A percentile compares a stretch with the other conserved stretches of the same genome.
phyloP scores from a whole-genome alignment of 1,140 invertebrate genomes.

The Sogatella furcifera region DNA sequence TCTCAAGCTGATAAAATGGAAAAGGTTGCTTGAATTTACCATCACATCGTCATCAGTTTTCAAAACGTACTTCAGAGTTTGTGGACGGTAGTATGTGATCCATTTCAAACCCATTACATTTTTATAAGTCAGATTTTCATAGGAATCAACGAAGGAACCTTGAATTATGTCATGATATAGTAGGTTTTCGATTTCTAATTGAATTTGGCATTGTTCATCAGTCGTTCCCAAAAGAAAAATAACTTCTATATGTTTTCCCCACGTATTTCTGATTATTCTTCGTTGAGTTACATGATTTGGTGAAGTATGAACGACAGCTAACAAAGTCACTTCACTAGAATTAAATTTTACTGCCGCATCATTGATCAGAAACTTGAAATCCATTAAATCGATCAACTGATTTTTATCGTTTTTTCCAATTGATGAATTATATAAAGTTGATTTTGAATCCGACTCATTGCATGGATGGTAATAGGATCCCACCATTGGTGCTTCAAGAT shows the following conservation, averaged over 20 bases:
- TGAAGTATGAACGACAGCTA: conserved; percentile 57
- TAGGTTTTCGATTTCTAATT: conserved; percentile 47
- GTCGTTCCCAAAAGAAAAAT: conserved; percentile 60
- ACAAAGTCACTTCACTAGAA: conserved; percentile 27
- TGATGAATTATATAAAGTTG: too few species aligned
- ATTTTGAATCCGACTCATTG: too few species aligned
- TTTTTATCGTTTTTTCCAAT: conserved; percentile 3
- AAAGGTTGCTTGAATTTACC: conserved; percentile 53
- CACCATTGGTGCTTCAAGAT: too few species aligned
- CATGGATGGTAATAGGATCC: too few species aligned
- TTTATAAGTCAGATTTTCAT: conserved; percentile 80
- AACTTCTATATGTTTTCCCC: conserved; percentile 43
- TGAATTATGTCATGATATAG: conserved; percentile 60
- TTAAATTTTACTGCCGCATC: conserved; percentile 11
- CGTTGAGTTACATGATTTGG: conserved; percentile 49
- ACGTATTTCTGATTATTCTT: conserved; percentile 50
- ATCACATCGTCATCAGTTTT: conserved; percentile 74
- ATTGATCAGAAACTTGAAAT: conserved; percentile 19
- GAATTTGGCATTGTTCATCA: conserved; percentile 31
- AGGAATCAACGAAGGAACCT: conserved; percentile 65
- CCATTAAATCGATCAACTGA: conserved; percentile 14
- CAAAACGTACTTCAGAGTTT: conserved; percentile 55
- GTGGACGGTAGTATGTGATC: conserved; percentile 48
- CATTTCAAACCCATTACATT: conserved; percentile 77
- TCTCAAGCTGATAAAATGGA: conserved; percentile 45